Base-by-base conservation (phyloP, 2,797 vertebrate species). In the Hypotaenidia philippensis region DNA sequence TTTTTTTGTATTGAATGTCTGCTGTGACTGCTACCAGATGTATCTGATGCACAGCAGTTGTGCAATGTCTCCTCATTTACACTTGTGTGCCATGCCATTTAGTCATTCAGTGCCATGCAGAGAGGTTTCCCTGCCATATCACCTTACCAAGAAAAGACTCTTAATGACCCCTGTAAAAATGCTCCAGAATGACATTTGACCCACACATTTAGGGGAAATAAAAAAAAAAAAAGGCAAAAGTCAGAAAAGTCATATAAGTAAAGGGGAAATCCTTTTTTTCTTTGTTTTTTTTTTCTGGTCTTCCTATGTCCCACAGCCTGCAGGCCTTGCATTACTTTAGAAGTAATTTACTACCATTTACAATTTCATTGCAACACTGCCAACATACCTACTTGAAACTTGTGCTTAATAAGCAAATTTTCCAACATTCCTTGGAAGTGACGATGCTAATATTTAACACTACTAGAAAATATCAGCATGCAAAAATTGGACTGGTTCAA, bases 141-240 rank as follows among this genome's bases (percentile, higher is more conserved):
- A 11, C 40, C 75, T 74, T 83, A 18, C 23, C 23, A n/a, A 11
- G 61, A 19, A 57, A 52, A 16, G 18, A 17, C 9, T 44, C 21
- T 31, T 50, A 56, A 57, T 21, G 5, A 6, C 26, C 7, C 3
- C 7, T 52, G 38, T 74, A 66, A 79, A 72, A 68, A 50, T 64
- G 25, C 26, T 63, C 22, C 13, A 53, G 52, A 74, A 9, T 50
- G 18, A 44, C 9, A 21, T 44, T 11, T 72, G 23, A 38, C 14
- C 4, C 13, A 31, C 6, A 5, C 0, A 0, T 66, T 26, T 66
- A 34, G 13, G 53, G 18, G 18, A 44, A 44, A 19, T 44, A 13
- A 40, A 40, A 41, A 41, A n/a, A n/a, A 41, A n/a, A 47, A 68
- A 86, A 72, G 14, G 1, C 16, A 66, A 4, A 27, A 72, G 12